These are phyloP conservation scores for Latrodectus hesperus DNA, from an alignment of 2,888 invertebrate species.

Conservation along the genomic window DNA sequence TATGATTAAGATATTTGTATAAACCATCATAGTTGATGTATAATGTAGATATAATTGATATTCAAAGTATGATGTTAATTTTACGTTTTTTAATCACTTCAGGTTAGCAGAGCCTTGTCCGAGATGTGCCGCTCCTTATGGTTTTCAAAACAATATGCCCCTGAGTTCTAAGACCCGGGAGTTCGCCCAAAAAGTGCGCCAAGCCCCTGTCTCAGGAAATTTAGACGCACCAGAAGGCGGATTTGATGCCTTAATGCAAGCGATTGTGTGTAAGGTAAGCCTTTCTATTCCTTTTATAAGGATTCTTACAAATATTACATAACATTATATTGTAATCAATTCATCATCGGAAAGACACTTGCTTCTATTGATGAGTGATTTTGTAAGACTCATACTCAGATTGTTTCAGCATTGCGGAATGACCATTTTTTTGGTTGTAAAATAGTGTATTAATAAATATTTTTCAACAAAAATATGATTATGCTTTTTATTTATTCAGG, in stretches of 20 bases:
- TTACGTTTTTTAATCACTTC: not conserved
- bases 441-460: constrained; percentile 2
- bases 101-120: constrained; percentile 82
- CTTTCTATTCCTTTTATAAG: too few relatives aligned
- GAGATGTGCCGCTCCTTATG: constrained; percentile 95
- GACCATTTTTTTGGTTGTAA: too few relatives aligned
- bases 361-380: too few relatives aligned
- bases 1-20: too few relatives aligned
- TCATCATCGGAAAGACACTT: not conserved
- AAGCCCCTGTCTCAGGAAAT: constrained; percentile 77
- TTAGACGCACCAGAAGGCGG: constrained; percentile 95
- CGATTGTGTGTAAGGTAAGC: constrained; percentile 82
- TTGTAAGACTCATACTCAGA: too few relatives aligned
- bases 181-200: constrained; percentile 80
- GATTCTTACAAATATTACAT: too few relatives aligned
- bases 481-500: constrained; percentile 81
- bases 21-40: too few relatives aligned
- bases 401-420: too few relatives aligned
- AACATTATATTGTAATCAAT: not conserved
- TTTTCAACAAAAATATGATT: not conserved
- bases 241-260: constrained; percentile 99
- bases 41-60: too few relatives aligned
- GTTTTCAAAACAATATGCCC: constrained; percentile 94
- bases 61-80: too few relatives aligned
- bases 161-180: constrained; percentile 86